Evolutionary conservation across 2,113 vertebrate species (phyloP), one percentile per base, ranked within the genome.

Genomic region (Crypturellus undulatus): DNA sequence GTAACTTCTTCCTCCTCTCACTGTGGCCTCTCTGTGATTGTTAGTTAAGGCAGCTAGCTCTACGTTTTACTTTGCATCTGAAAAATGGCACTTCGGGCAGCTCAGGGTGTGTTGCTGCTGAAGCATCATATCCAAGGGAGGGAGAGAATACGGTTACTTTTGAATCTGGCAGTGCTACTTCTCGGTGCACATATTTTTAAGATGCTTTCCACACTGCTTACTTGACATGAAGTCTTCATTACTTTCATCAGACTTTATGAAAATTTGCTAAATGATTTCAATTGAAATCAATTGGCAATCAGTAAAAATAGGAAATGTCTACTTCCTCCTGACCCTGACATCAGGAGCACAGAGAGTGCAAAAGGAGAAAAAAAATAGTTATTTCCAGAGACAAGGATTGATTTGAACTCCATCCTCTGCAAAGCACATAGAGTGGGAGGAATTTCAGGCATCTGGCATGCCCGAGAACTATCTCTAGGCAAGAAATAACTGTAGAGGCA

Each of bases 1-100:
- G 7, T 43, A 69, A 22, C 47, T 71, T 91, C 21, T 79, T 93
- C 83, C 36, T 21, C 73, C 64, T 76, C 13, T 77, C 38, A 16
- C 16, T 38, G 32, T 12, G 26, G 54, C 14, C 42, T 89, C 21
- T 43, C 3, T 75, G 32, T 0, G 9, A 28, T 45, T 65, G 8
- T 71, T 84, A 78, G 76, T 69, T 71, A 72, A 87, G 7, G 20
- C 36, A 69, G 40, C 6, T 30, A 67, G 6, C n/a, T 6, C 21
- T 84, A 6, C 18, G 26, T 64, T 79, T 71, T 1, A 0, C 4
- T 71, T 81, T 62, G 67, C 2, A 1, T 59, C 32, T 0, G 1
- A 76, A 93, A 93, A 79, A 69, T 51, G 47, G 21, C 25, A 38
- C 59, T 77, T 80, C 10, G 24, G 20, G 8, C n/a, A 38, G 26